phyloP scores from a whole-genome alignment of 2,113 vertebrate genomes.

The Dendropsophus ebraccatus region DNA sequence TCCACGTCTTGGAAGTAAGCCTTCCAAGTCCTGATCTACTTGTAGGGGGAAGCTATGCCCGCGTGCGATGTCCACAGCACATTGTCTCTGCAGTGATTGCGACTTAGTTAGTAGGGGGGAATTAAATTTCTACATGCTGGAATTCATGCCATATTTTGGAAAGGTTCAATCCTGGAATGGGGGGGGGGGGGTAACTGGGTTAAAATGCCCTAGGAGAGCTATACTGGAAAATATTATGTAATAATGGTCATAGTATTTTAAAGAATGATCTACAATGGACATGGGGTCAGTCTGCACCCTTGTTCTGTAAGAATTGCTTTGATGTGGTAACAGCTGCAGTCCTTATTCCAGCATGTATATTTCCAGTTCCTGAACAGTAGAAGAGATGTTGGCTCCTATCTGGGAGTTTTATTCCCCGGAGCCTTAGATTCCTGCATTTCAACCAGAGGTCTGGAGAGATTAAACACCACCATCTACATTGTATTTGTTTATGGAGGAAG shows the following conservation, averaged over 20 bases:
- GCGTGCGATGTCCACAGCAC: no score
- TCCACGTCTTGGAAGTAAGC: no score
- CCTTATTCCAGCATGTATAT: not conserved
- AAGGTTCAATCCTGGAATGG: no score
- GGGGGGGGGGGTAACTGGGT: no score
- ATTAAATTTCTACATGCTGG: no score
- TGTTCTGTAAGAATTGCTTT: not conserved
- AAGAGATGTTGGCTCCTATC: not conserved
- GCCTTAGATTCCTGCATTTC: not conserved
- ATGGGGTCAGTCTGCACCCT: not conserved
- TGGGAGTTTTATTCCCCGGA: not conserved
- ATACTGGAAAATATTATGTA: not conserved
- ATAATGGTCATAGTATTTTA: not conserved
- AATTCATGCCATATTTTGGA: no score
- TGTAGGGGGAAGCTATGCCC: no score
- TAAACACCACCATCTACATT: not conserved
- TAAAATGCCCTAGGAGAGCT: not conserved
- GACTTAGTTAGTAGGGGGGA: no score
- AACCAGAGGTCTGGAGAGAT: not conserved
- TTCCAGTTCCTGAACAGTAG: not conserved
- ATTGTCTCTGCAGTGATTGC: no score
- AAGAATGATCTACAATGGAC: not conserved
- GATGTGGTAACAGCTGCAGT: constrained; percentile 22
- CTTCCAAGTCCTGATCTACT: no score
- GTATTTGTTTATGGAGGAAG: constrained; percentile 19